A percentile compares a stretch with the other conserved stretches of the same genome.
Conservation (phyloP, 2,888 invertebrate species). For the Drosophila tripunctata region DNA sequence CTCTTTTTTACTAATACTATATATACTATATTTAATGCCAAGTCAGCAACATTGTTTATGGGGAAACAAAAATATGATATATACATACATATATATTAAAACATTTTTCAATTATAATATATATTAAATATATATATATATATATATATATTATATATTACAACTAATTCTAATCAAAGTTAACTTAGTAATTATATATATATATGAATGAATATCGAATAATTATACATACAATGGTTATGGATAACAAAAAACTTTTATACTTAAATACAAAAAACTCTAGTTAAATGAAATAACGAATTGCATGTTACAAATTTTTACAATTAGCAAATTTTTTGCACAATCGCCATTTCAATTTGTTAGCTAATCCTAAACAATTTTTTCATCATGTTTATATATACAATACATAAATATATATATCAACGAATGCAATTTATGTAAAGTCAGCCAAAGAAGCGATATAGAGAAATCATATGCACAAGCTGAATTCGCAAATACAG, state of each 20-base stretch:
- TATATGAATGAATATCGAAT: conserved; percentile 42
- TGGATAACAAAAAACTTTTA: conserved; percentile 44
- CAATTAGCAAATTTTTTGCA: conserved; percentile 56
- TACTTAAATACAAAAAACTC: conserved; percentile 33
- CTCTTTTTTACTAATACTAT: conserved; percentile 48
- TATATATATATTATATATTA: conserved; percentile 45
- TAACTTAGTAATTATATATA: conserved; percentile 50
- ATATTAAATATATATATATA: conserved; percentile 16
- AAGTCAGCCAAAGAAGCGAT: conserved; percentile 50
- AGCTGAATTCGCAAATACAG: conserved; percentile 14
- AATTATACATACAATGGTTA: conserved; percentile 51
- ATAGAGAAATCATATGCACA: conserved; percentile 32
- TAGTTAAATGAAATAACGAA: conserved; percentile 56
- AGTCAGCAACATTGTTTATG: conserved; percentile 41
- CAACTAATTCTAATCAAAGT: conserved; percentile 56
- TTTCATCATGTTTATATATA: conserved; percentile 42
- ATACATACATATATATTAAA: conserved; percentile 18
- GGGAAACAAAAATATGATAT: conserved; percentile 39
- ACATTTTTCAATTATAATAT: conserved; percentile 46
- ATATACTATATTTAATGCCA: conserved; percentile 17
- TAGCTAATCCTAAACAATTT: conserved; percentile 55
- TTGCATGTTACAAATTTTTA: conserved; percentile 57
- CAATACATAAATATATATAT: too few relatives aligned
- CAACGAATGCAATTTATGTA: conserved; percentile 40
- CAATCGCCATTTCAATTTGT: conserved; percentile 57